These are phyloP conservation scores for Falco concolor DNA, from an alignment of 2,797 vertebrate genomes.

Conservation along the genomic window DNA sequence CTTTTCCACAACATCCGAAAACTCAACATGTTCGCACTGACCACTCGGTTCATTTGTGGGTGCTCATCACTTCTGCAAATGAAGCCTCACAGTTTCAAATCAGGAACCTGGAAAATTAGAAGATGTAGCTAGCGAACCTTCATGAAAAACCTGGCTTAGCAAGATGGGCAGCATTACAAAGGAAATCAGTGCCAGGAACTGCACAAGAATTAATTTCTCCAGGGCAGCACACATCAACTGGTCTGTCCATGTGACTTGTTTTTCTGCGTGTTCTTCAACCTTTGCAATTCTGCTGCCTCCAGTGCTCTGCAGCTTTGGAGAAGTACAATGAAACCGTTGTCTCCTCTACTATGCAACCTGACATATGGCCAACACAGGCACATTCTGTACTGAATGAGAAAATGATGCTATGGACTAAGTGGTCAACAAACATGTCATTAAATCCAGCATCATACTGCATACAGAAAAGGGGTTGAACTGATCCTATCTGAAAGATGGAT, in stretches of 20 bases:
- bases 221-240: neutral
- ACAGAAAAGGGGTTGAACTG: neutral
- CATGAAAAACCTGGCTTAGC: neutral
- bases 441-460: neutral
- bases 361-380: neutral
- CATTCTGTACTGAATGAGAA: neutral
- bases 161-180: neutral
- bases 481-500: neutral
- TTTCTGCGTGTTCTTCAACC: neutral
- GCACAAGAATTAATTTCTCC: neutral
- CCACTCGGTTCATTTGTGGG: neutral
- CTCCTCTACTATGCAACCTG: neutral
- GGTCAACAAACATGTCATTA: neutral
- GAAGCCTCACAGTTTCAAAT: neutral
- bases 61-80: neutral
- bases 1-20: neutral
- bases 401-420: neutral
- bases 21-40: neutral
- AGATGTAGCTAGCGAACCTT: neutral
- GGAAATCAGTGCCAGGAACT: neutral
- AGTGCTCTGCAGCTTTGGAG: neutral
- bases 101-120: slow-evolving; percentile 4
- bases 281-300: neutral
- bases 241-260: neutral
- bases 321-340: neutral